Base-by-base conservation (phyloP, 2,888 invertebrate species). In the Spialia ferax region DNA sequence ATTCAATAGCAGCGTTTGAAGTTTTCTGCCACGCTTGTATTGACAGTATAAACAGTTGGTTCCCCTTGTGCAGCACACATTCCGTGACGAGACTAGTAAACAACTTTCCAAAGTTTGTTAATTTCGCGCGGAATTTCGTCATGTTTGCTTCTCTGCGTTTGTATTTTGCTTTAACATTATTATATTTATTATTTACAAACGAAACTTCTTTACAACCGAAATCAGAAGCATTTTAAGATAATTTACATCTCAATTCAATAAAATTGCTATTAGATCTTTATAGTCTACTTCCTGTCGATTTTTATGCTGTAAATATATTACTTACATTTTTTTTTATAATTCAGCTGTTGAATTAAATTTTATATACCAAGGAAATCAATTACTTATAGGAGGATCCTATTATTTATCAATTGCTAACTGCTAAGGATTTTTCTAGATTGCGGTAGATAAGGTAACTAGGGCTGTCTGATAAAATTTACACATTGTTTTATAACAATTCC, bases 51-150 rank as follows among this genome's bases (percentile, higher is more conserved):
- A 48, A 50, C 20, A 50, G 22, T 52, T 29, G 18, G 15, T 52
- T 7, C 23, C 1, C 23, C n/a, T 18, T n/a, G 6, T 52, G 29
- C 29, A 45, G 23, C 20, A 54, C 26, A 65, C 68, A 60, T 79
- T 65, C 69, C 75, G 81, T 79, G 80, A 77, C 73, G 71, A 70
- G 76, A 79, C 76, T 83, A 68, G 74, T 80, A 82, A 87, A 85
- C 81, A 85, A 87, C 86, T 86, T 88, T 87, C 85, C 78, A 78
- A 74, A 78, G 60, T 75, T 75, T 74, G 61, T 75, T 74, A 65
- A 74, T 76, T 75, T 69, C 56, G 48, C 55, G 59, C 56, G 61
- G 63, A 67, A 75, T 75, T 74, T 76, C 73, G 63, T 74, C 71
- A 75, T 68, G 55, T 70, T 69, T 69, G 62, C 69, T 60, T 52